Base-by-base conservation (phyloP, 2,888 invertebrate species). In the Drosophila antonietae region DNA sequence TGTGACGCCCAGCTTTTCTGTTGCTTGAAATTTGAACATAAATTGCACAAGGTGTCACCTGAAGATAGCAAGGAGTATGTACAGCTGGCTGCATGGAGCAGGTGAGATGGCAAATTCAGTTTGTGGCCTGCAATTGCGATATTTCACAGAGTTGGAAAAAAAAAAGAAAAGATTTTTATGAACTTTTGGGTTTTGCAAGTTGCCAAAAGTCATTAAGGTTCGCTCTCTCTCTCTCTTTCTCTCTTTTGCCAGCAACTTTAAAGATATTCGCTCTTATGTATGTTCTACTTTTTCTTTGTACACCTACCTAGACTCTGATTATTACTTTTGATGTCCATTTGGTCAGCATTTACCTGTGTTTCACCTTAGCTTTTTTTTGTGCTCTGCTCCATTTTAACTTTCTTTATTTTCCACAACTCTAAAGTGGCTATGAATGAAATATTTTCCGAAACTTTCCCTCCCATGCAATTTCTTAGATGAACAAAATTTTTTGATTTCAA, bases 11-110 rank as follows among this genome's bases (percentile, higher is more conserved):
- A 69, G 72, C 61, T 68, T 72, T 73, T 65, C 49, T 51, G 58
- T 67, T 58, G 59, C 59, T 37, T 64, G 68, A 80, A 80, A 80
- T 67, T 77, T 75, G 64, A 79, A 71, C 86, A 88, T 86, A 88
- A 86, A 88, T 88, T 83, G 80, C 73, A 72, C 68, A 81, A 86
- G 87, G 86, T 86, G 86, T 88, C 86, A 78, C 80, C 71, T 51
- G 68, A 61, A 88, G 86, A 86, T 88, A 88, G 81, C 75, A 58
- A 64, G 58, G 62, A 58, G 68, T 72, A 68, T 64, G 71, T 64
- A 59, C 46, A 53, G 18, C 39, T n/a, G 41, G 58, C 56, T 55
- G 71, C 65, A 74, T 65, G 61, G 14, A 47, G 41, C 65, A 47
- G 75, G 83, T 72, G 75, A 78, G 78, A 61, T 44, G 70, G 59